phyloP scores from a whole-genome alignment of 2,888 invertebrate genomes.

The Eurytoma adleriae region DNA sequence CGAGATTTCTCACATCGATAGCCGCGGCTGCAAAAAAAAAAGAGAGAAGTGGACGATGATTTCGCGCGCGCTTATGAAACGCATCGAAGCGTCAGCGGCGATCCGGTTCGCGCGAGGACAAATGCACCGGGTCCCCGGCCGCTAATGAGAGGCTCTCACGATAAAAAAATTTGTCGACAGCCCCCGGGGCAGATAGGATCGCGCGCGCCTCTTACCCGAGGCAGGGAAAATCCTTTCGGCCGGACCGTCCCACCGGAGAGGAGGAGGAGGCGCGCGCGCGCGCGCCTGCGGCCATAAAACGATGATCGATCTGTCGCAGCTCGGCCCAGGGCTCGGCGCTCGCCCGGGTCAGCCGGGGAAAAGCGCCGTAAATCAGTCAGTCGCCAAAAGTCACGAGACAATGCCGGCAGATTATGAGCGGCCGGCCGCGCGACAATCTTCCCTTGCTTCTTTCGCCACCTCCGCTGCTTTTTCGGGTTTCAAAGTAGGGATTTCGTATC shows the following conservation, averaged over 20 bases:
- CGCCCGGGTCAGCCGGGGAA: neutral
- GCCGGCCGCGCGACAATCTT: slow-evolving; percentile 3
- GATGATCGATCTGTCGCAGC: slow-evolving; percentile 55
- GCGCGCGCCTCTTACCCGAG: neutral
- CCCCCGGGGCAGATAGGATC: slow-evolving; percentile 36
- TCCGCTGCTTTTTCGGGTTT: neutral
- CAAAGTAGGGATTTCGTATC: too few species aligned
- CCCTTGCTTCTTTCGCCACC: slow-evolving; percentile 1
- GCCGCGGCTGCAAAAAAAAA: neutral
- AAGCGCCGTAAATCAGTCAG: slow-evolving; percentile 65
- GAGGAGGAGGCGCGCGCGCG: neutral
- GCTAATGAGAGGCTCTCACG: slow-evolving; percentile 5
- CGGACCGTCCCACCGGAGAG: neutral
- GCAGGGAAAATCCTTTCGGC: slow-evolving; percentile 24
- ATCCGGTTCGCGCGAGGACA: neutral
- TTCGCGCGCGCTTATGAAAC: neutral
- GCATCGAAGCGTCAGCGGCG: neutral
- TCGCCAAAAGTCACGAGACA: slow-evolving; percentile 61
- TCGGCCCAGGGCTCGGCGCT: neutral
- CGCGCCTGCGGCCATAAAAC: slow-evolving; percentile 43
- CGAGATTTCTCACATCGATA: slow-evolving; percentile 17
- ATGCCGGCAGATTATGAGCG: slow-evolving; percentile 56
- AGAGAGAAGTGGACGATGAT: neutral
- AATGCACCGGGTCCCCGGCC: neutral
- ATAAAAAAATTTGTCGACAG: slow-evolving; percentile 44